phyloP scores from a whole-genome alignment of 2,888 invertebrate genomes.

The Aplocera efformata region DNA sequence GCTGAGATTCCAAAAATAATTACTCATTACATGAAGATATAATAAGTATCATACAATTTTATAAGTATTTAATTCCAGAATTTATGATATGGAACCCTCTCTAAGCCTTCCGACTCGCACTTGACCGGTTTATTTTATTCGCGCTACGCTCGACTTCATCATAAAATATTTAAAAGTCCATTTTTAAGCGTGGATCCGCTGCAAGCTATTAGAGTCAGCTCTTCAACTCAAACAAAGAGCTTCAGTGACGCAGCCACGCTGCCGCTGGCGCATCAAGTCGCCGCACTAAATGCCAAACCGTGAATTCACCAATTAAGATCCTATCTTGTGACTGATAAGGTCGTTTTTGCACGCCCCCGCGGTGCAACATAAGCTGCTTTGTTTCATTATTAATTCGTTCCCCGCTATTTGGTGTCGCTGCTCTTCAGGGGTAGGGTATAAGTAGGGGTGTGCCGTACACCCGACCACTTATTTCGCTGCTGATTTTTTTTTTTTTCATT shows the following conservation, averaged over 20 bases:
- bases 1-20: too few relatives aligned
- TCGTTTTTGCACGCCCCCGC: constrained; percentile 47
- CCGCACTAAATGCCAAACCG: constrained; percentile 54
- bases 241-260: constrained; percentile 64
- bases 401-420: constrained; percentile 74
- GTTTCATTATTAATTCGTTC: constrained; percentile 71
- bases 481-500: constrained; percentile 39
- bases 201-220: constrained; percentile 78
- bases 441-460: constrained; percentile 59
- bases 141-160: constrained; percentile 50
- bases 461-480: constrained; percentile 49
- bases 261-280: constrained; percentile 56
- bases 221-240: constrained; percentile 77
- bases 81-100: too few relatives aligned
- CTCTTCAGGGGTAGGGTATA: constrained; percentile 62
- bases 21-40: too few relatives aligned
- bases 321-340: constrained; percentile 59
- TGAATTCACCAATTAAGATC: constrained; percentile 66
- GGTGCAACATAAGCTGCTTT: constrained; percentile 61
- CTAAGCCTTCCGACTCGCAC: too few relatives aligned
- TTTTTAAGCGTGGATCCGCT: constrained; percentile 74
- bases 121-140: too few relatives aligned
- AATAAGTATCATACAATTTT: too few relatives aligned
- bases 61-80: too few relatives aligned
- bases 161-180: constrained; percentile 76